Evolutionary conservation across 2,113 vertebrate species (phyloP).

Genomic region (Porphyrio hochstetteri): DNA sequence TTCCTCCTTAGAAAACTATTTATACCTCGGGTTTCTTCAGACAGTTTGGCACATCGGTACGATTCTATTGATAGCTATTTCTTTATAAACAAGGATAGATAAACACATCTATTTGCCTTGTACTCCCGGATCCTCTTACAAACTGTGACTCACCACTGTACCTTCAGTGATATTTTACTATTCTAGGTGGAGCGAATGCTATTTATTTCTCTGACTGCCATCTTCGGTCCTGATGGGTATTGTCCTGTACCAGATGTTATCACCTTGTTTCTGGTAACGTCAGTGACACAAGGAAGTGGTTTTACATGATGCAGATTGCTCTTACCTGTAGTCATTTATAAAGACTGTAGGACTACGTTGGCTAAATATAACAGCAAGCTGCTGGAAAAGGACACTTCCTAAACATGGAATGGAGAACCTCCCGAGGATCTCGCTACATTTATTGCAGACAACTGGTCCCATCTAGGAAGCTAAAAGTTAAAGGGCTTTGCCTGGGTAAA

Average conservation of each 20-base stretch:
- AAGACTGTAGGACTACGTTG: not conserved
- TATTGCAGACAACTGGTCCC: rapidly evolving
- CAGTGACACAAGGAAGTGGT: not conserved
- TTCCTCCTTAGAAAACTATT: not conserved
- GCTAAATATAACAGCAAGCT: not conserved
- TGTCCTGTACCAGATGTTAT: not conserved
- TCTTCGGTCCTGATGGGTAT: not conserved
- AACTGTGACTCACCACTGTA: not conserved
- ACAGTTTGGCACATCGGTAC: not conserved
- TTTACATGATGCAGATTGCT: not conserved
- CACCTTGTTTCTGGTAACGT: not conserved
- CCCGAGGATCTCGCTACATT: not conserved
- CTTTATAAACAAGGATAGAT: not conserved
- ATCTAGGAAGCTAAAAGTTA: not conserved
- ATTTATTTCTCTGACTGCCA: not conserved
- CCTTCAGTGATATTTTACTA: not conserved
- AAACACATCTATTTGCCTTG: not conserved
- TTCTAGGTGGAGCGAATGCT: not conserved
- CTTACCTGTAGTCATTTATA: not conserved
- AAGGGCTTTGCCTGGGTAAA: not conserved
- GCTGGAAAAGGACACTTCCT: not conserved
- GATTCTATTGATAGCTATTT: not conserved
- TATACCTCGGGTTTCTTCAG: not conserved
- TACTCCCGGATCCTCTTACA: not conserved
- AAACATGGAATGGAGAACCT: not conserved